These are phyloP conservation scores for Drosophila albomicans DNA, from an alignment of 1,140 invertebrate species.

Conservation along the genomic window DNA sequence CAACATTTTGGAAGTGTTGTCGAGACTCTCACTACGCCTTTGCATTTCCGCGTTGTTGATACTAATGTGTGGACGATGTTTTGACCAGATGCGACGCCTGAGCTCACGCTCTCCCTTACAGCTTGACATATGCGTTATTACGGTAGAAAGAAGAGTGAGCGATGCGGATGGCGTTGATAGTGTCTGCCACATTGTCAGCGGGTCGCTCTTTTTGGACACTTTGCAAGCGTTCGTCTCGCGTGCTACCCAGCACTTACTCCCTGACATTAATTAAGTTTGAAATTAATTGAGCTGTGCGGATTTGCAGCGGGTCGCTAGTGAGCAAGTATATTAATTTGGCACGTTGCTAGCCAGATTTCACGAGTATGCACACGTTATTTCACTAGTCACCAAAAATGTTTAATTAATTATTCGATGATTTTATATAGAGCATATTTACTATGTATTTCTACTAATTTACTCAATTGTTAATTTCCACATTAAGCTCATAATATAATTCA, in stretches of 20 bases:
- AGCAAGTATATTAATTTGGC: conserved; percentile 48
- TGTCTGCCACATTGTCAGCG: conserved; percentile 77
- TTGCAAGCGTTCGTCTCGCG: conserved; percentile 25
- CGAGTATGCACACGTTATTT: conserved; percentile 23
- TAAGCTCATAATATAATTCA: background rate
- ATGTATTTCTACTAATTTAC: background rate
- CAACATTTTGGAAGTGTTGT: conserved; percentile 60
- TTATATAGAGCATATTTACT: background rate
- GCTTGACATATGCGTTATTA: conserved; percentile 33
- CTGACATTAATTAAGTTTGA: conserved; percentile 79
- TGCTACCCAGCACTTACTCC: conserved; percentile 21
- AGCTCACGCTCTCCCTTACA: conserved; percentile 49
- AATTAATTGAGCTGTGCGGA: conserved; percentile 58
- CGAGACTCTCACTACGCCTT: conserved; percentile 47
- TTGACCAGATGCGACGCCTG: conserved; percentile 41
- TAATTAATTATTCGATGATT: background rate
- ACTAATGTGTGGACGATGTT: conserved; percentile 40
- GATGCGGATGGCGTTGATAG: conserved; percentile 72
- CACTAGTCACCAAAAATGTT: background rate
- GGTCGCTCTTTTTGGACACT: conserved; percentile 48
- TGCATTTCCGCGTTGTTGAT: conserved; percentile 69
- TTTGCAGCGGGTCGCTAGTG: conserved; percentile 14
- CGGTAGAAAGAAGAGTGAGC: conserved; percentile 47
- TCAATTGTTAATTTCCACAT: background rate
- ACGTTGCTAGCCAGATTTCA: conserved; percentile 36